Conservation (phyloP, 2,797 vertebrate genomes). For the Podarcis lilfordi region DNA sequence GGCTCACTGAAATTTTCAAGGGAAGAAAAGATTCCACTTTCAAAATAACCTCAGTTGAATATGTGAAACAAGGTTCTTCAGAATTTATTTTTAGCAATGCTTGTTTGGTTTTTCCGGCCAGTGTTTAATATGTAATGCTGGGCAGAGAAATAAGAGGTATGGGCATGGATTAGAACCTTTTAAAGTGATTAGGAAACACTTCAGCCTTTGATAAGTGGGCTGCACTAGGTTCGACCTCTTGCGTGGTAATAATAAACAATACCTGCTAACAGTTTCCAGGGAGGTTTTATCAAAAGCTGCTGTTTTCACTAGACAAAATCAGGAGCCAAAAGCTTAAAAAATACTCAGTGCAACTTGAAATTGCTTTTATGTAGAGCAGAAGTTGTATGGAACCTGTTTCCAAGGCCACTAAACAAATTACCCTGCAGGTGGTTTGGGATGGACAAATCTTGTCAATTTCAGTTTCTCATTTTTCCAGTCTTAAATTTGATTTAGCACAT, state of each 20-base stretch:
- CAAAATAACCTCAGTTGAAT: background rate
- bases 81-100: background rate
- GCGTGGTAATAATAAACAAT: conserved; percentile 4
- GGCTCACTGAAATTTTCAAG: background rate
- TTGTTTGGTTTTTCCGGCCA: background rate
- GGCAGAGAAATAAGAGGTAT: conserved; percentile 13
- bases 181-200: conserved; percentile 23
- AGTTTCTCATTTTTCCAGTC: too few relatives aligned
- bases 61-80: background rate
- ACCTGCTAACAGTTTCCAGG: background rate
- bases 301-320: conserved; percentile 1
- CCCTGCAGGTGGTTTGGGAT: background rate
- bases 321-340: background rate
- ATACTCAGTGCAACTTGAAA: background rate
- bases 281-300: background rate
- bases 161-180: conserved; percentile 15
- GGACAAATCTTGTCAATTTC: background rate
- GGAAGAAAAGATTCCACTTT: background rate
- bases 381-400: background rate
- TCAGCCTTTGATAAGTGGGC: conserved; percentile 25
- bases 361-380: background rate
- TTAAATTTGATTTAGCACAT: too few relatives aligned
- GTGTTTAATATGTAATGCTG: background rate
- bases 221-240: conserved; percentile 24
- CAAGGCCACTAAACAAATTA: background rate